Base-by-base conservation (phyloP, 2,888 invertebrate species). In the Ormyrus labotus region DNA sequence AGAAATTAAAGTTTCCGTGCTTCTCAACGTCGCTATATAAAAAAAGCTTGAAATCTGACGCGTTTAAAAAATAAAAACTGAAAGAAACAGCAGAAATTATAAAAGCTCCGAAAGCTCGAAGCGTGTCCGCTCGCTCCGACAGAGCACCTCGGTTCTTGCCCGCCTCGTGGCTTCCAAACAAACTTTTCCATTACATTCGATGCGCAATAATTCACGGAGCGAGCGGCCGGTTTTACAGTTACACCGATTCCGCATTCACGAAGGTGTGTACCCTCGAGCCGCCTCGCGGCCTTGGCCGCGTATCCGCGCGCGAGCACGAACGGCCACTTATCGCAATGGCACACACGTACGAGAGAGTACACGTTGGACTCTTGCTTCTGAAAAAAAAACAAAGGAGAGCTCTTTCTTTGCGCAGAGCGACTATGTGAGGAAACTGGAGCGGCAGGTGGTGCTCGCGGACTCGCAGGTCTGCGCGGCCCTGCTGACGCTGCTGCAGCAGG, bases 381-480 rank as follows among this genome's bases (percentile, higher is more conserved):
- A 11, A 57, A 11, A 57, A 57, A 10, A 57, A 57, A 57, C 5
- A 45, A 47, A 48, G 11, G 1, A 19, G 19, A 19, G 19, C 1
- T 53, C 53, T 5, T 13, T 7, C 47, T n/a, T 63, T 11, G 11
- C n/a, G 71, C 84, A 88, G 88, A 85, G 84, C 34, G 87, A 89
- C 11, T 88, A 89, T 63, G 86, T 87, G 45, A 84, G 84, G 64
- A 87, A 84, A 55, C 88, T 95, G 80, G 94, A 94, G 88, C 92
- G 93, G 63, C 94, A 94, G 87, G 93, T 95, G 50, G 93, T 94
- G 34, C 89, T 94, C 58, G 95, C 94, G 0, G 95, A 95, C 87
- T 92, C 93, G 9, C 92, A 94, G 85, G 92, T 94, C 9, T 94
- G 94, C 86, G 91, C 93, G 68, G 94, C 95, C 0, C 92, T 94